Percentiles rank a stretch among this genome's conserved stretches.
phyloP scores from a whole-genome alignment of 1,140 invertebrate species.

The Pseudomyrmex pallidus region DNA sequence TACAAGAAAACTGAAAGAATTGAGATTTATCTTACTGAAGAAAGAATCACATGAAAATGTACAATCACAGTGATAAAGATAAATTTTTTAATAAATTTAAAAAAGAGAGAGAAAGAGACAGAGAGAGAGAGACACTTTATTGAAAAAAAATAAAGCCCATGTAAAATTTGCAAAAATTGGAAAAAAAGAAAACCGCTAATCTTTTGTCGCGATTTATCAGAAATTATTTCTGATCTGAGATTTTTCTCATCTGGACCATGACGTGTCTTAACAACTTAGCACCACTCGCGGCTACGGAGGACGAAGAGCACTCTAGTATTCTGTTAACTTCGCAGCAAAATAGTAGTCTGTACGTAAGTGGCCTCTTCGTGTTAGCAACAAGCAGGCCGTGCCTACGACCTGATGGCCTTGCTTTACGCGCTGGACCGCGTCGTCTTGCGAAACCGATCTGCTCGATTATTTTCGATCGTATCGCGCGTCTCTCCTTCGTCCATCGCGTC shows the following conservation, averaged over 20 bases:
- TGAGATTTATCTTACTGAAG: background rate
- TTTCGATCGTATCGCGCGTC: conserved; percentile 61
- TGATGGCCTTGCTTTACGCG: conserved; percentile 76
- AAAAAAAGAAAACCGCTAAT: background rate
- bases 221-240: conserved; percentile 5
- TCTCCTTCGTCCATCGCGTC: conserved; percentile 52
- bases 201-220: background rate
- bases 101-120: too few relatives aligned
- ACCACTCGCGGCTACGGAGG: conserved; percentile 5
- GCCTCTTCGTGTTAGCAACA: conserved; percentile 32
- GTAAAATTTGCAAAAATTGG: background rate
- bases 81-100: background rate
- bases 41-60: background rate
- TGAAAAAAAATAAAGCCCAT: background rate
- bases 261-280: conserved; percentile 30
- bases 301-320: conserved; percentile 25
- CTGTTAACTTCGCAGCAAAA: conserved; percentile 34
- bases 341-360: background rate
- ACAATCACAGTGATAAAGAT: too few relatives aligned
- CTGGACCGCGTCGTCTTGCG: conserved; percentile 77
- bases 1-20: background rate
- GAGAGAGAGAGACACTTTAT: too few relatives aligned
- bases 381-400: conserved; percentile 74
- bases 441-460: conserved; percentile 70
- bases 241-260: background rate